Evolutionary conservation across 2,113 vertebrate species (phyloP).

Genomic region (Stegastes partitus): DNA sequence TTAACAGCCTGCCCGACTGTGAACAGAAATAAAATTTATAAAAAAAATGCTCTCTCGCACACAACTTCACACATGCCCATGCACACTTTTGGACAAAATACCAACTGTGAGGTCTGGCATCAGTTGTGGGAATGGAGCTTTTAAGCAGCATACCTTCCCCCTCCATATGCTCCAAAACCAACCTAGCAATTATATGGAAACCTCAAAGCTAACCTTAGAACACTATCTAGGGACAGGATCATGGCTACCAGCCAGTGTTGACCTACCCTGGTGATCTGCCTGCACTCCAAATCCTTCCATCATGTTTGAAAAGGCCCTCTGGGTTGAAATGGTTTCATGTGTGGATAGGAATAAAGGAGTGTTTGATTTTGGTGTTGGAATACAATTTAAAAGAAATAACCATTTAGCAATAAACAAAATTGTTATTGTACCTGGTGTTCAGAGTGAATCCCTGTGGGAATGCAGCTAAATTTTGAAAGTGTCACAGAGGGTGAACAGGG

Average conservation of each 20-base stretch:
- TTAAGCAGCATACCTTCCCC: constrained; percentile 52
- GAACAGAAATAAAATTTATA: constrained; percentile 17
- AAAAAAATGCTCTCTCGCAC: constrained; percentile 5
- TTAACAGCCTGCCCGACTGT: constrained; percentile 8
- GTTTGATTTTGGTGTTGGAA: not conserved
- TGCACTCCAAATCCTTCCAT: constrained; percentile 32
- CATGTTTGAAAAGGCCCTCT: constrained; percentile 27
- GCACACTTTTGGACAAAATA: constrained; percentile 42
- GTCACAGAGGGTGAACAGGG: not conserved
- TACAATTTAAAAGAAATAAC: not conserved
- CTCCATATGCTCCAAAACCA: constrained; percentile 46
- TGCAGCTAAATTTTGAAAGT: not conserved
- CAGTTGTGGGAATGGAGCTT: constrained; percentile 52
- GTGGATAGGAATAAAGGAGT: not conserved
- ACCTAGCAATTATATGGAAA: constrained; percentile 65
- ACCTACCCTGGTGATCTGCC: constrained; percentile 35
- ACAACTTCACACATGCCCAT: constrained; percentile 19
- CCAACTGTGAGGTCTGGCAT: constrained; percentile 63
- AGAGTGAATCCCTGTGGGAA: constrained; percentile 1
- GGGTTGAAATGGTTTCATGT: constrained; percentile 10
- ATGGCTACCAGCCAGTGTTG: constrained; percentile 36
- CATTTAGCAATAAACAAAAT: constrained; percentile 5
- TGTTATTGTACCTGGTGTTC: not conserved
- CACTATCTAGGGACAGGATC: constrained; percentile 38
- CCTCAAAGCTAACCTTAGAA: constrained; percentile 69